A percentile compares a stretch with the other conserved stretches of the same genome.
Evolutionary conservation across 2,888 invertebrate genomes (phyloP).

Genomic region (Thymelicus acteon): DNA sequence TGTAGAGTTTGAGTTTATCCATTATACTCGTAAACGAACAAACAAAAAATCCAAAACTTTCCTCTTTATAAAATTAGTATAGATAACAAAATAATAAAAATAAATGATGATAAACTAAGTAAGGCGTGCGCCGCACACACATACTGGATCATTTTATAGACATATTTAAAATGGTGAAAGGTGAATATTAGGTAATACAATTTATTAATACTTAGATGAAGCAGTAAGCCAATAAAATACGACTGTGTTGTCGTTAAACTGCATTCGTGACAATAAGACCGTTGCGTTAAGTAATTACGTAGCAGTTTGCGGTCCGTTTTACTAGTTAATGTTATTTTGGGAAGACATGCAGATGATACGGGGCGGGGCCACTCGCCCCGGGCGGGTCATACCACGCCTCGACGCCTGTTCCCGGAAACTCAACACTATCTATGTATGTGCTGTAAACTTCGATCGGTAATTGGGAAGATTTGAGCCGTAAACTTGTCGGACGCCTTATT

Average conservation of each 20-base stretch:
- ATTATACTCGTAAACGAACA: too few species aligned
- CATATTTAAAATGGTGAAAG: too few species aligned
- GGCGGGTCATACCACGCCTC: conserved; percentile 66
- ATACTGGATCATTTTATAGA: too few species aligned
- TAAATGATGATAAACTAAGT: too few species aligned
- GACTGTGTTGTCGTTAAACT: background rate
- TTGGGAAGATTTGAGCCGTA: background rate
- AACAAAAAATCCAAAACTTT: too few species aligned
- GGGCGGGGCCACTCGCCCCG: conserved; percentile 50
- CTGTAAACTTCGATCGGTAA: background rate
- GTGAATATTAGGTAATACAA: too few species aligned
- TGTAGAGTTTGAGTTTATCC: too few species aligned
- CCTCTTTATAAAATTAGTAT: too few species aligned
- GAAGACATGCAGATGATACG: conserved; percentile 65
- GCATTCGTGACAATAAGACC: background rate
- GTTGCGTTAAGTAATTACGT: background rate
- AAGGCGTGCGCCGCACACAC: too few species aligned
- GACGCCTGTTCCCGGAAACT: conserved; percentile 58
- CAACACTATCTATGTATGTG: conserved; percentile 20
- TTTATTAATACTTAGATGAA: too few species aligned
- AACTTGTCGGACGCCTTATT: background rate
- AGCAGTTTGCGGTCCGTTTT: conserved; percentile 18
- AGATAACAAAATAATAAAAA: too few species aligned
- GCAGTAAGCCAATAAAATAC: background rate
- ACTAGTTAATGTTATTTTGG: conserved; percentile 48